Percentiles rank a stretch among this genome's conserved stretches.
Conservation (phyloP, 2,797 vertebrate genomes). For the Coreius guichenoti region DNA sequence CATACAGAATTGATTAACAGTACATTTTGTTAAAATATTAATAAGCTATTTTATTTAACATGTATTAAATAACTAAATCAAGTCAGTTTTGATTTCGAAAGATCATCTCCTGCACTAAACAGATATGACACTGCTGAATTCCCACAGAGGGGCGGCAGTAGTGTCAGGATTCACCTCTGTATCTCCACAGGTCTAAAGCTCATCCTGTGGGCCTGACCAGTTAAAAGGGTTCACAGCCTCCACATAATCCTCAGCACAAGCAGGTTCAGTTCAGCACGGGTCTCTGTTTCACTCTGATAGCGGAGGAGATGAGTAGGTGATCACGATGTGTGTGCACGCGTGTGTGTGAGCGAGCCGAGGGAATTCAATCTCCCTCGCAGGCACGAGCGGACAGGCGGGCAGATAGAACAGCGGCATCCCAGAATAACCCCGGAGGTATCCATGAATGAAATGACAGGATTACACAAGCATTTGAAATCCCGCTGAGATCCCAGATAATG, state of each 20-base stretch:
- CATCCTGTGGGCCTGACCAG: constrained; percentile 14
- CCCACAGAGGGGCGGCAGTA: neutral
- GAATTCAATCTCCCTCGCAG: constrained; percentile 80
- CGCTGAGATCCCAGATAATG: constrained; percentile 80
- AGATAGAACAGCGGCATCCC: constrained; percentile 71
- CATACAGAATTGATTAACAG: neutral
- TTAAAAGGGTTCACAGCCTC: constrained; percentile 38
- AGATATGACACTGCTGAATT: neutral
- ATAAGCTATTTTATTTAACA: neutral
- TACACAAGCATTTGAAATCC: constrained; percentile 80
- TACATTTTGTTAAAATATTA: neutral
- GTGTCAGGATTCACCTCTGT: constrained; percentile 16
- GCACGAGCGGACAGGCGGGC: constrained; percentile 73
- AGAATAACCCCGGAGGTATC: constrained; percentile 74
- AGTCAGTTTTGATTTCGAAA: neutral
- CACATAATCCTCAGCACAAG: constrained; percentile 29
- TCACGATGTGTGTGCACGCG: constrained; percentile 33
- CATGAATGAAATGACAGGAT: constrained; percentile 83
- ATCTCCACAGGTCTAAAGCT: constrained; percentile 11
- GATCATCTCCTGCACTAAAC: neutral
- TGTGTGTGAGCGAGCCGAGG: constrained; percentile 54
- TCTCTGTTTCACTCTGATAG: constrained; percentile 45
- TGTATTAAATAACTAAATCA: neutral
- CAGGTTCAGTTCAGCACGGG: constrained; percentile 30
- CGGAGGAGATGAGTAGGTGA: constrained; percentile 45